phyloP scores from a whole-genome alignment of 1,140 invertebrate species.

The Bradysia coprophila region DNA sequence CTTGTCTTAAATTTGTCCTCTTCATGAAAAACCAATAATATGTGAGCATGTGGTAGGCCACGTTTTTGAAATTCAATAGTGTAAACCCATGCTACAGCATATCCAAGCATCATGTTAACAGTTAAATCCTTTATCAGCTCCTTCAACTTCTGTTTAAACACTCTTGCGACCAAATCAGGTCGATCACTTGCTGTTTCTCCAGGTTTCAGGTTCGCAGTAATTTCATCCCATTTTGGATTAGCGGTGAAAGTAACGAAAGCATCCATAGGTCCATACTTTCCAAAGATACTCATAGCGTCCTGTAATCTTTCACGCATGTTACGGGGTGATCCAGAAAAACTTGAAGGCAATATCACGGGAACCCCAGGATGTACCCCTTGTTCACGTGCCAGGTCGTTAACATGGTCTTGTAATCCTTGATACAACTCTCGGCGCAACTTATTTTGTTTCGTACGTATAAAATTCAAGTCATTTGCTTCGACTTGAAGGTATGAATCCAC shows the following conservation, averaged over 20 bases:
- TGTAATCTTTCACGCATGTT: constrained; percentile 28
- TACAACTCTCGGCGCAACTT: background rate
- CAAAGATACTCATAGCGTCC: constrained; percentile 29
- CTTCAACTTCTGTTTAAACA: constrained; percentile 29
- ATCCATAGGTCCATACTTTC: constrained; percentile 20
- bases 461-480: background rate
- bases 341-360: constrained; percentile 23
- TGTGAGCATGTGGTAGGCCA: background rate
- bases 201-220: constrained; percentile 13
- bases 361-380: constrained; percentile 13
- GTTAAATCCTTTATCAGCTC: constrained; percentile 24
- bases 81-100: constrained; percentile 22
- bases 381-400: constrained; percentile 8
- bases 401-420: background rate
- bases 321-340: constrained; percentile 20
- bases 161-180: constrained; percentile 20
- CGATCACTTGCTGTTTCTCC: constrained; percentile 15
- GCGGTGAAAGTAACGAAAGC: constrained; percentile 25
- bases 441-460: background rate
- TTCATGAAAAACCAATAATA: background rate
- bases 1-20: constrained; percentile 3
- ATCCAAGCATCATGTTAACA: constrained; percentile 16
- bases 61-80: constrained; percentile 21
- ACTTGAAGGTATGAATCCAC: background rate
- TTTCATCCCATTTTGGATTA: constrained; percentile 29